Evolutionary conservation across 2,113 vertebrate genomes (phyloP).

Genomic region (Fulmarus glacialis): DNA sequence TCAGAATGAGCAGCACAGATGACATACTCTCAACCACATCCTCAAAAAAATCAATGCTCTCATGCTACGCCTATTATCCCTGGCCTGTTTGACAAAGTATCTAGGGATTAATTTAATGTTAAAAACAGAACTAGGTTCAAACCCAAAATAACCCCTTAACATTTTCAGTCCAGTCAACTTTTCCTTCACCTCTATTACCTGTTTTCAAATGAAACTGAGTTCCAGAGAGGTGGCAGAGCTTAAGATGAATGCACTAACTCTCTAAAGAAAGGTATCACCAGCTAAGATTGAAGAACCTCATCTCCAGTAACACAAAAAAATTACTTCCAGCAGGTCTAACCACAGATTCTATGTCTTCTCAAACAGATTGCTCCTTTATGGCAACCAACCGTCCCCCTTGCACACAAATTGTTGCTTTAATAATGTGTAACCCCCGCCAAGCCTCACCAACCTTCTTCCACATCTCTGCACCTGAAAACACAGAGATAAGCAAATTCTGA

Average conservation of each 20-base stretch:
- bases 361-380: neutral
- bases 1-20: neutral
- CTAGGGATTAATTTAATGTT: conserved; percentile 27
- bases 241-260: neutral
- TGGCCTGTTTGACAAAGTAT: neutral
- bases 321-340: neutral
- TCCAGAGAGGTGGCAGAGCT: neutral
- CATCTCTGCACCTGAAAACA: conserved; percentile 40
- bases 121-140: conserved; percentile 3
- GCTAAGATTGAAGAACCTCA: neutral
- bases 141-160: neutral
- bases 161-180: neutral
- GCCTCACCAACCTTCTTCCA: neutral
- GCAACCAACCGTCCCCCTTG: neutral
- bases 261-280: neutral
- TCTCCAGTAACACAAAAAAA: neutral
- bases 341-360: neutral
- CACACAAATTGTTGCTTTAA: neutral
- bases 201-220: neutral
- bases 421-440: neutral
- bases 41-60: neutral
- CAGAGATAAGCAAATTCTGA: neutral
- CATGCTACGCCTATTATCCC: neutral
- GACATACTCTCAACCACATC: neutral
- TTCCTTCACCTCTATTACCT: neutral